Percentiles rank a stretch among this genome's conserved stretches.
These are phyloP conservation scores for Falco naumanni DNA, from an alignment of 2,797 vertebrate species.

Conservation along the genomic window DNA sequence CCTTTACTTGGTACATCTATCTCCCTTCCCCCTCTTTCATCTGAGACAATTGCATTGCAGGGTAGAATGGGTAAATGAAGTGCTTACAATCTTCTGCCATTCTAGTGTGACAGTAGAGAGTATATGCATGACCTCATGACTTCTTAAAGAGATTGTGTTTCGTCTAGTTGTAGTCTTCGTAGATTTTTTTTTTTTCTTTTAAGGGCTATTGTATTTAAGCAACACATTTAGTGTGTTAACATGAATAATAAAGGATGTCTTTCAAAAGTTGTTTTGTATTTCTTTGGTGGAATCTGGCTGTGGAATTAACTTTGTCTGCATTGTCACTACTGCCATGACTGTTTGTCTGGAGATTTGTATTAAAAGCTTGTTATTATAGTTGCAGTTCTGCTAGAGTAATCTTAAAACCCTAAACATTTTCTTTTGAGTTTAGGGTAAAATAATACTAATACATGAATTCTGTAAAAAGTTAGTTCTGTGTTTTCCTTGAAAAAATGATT, in stretches of 20 bases:
- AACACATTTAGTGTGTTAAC: slow-evolving; percentile 75
- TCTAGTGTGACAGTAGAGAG: slow-evolving; percentile 73
- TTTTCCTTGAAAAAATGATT: slow-evolving; percentile 70
- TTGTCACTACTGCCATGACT: slow-evolving; percentile 80
- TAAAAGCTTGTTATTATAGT: slow-evolving; percentile 78
- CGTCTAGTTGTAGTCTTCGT: slow-evolving; percentile 77
- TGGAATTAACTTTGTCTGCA: slow-evolving; percentile 79
- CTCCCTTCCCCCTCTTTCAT: slow-evolving; percentile 71
- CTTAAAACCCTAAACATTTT: slow-evolving; percentile 57
- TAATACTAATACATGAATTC: slow-evolving; percentile 67
- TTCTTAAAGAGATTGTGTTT: slow-evolving; percentile 77
- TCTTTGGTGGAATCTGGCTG: slow-evolving; percentile 81
- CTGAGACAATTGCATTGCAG: slow-evolving; percentile 76
- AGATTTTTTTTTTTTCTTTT: slow-evolving; percentile 73
- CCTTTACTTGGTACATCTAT: slow-evolving; percentile 73
- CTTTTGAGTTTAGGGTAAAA: slow-evolving; percentile 72
- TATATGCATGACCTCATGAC: slow-evolving; percentile 77
- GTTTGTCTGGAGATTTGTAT: slow-evolving; percentile 79
- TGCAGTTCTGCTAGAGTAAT: slow-evolving; percentile 79
- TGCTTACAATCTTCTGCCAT: slow-evolving; percentile 69
- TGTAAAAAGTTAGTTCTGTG: slow-evolving; percentile 79
- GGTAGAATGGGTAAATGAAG: slow-evolving; percentile 73
- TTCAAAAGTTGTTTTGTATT: slow-evolving; percentile 80
- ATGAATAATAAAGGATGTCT: slow-evolving; percentile 73
- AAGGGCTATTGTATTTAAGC: slow-evolving; percentile 75